Conservation (phyloP, 2,888 invertebrate species). For the Apodemia duryi region DNA sequence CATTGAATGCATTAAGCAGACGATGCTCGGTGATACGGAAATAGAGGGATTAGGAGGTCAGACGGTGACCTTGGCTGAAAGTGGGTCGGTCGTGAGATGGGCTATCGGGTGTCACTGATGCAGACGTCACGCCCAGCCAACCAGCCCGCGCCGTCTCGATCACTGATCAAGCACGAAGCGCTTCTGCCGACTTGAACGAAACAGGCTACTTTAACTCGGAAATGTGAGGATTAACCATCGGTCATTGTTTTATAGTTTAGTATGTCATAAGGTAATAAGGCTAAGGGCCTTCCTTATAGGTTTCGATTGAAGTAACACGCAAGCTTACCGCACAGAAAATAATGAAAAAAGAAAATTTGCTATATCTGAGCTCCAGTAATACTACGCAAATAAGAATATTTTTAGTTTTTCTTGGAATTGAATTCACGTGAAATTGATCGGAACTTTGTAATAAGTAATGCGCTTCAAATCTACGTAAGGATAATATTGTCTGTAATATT, state of each 20-base stretch:
- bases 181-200: constrained; percentile 22
- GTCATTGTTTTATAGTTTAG: not conserved
- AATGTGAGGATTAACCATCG: constrained; percentile 1
- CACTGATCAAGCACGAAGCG: constrained; percentile 28
- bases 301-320: not conserved
- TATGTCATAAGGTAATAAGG: not conserved
- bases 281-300: not conserved
- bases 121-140: constrained; percentile 71
- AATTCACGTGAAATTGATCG: too few species aligned
- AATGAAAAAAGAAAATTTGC: too few species aligned
- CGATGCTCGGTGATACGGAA: constrained; percentile 33
- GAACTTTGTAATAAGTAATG: too few species aligned
- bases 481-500: too few species aligned
- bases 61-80: constrained; percentile 70
- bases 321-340: not conserved
- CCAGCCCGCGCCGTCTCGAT: constrained; percentile 33
- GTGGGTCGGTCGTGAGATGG: constrained; percentile 76
- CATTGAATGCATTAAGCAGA: constrained; percentile 3
- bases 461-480: too few species aligned
- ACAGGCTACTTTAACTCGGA: constrained; percentile 17
- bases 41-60: constrained; percentile 67
- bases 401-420: too few species aligned
- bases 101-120: constrained; percentile 69
- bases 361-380: too few species aligned
- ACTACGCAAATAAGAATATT: too few species aligned